phyloP scores from a whole-genome alignment of 1,140 invertebrate species.

The Camponotus vicinus region DNA sequence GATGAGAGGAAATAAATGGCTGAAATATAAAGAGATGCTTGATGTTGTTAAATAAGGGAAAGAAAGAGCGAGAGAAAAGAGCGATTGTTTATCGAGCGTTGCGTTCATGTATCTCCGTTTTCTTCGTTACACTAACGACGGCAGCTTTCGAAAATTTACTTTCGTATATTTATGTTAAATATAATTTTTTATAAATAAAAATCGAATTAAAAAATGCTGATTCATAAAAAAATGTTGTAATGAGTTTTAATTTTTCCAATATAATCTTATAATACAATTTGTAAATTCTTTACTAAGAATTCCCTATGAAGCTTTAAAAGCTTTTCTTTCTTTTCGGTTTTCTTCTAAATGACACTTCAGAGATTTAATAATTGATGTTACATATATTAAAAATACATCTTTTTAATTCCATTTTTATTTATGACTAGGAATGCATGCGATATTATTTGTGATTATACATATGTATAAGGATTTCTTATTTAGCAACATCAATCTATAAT shows the following conservation, averaged over 20 bases:
- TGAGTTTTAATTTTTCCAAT: conserved; percentile 61
- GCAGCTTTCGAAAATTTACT: conserved; percentile 42
- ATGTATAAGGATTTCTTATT: conserved; percentile 66
- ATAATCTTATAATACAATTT: conserved; percentile 36
- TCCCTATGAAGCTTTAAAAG: background rate
- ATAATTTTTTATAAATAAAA: conserved; percentile 63
- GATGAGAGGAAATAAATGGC: conserved; percentile 81
- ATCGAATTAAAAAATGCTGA: conserved; percentile 52
- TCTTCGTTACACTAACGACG: conserved; percentile 35
- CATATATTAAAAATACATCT: conserved; percentile 8
- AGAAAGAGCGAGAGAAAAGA: conserved; percentile 3
- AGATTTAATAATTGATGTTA: conserved; percentile 11
- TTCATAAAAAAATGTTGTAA: conserved; percentile 27
- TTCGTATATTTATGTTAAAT: conserved; percentile 61
- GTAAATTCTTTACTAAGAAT: background rate
- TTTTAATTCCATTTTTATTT: conserved; percentile 16
- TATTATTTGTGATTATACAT: background rate
- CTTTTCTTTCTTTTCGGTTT: background rate
- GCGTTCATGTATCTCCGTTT: conserved; percentile 23
- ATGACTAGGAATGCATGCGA: background rate
- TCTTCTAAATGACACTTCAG: background rate
- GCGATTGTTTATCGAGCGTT: conserved; percentile 41
- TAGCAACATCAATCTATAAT: conserved; percentile 72
- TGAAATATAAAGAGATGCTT: conserved; percentile 79
- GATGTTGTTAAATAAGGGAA: conserved; percentile 83